Conservation (phyloP, 2,113 vertebrate species). For the Pterocles orientalis region DNA sequence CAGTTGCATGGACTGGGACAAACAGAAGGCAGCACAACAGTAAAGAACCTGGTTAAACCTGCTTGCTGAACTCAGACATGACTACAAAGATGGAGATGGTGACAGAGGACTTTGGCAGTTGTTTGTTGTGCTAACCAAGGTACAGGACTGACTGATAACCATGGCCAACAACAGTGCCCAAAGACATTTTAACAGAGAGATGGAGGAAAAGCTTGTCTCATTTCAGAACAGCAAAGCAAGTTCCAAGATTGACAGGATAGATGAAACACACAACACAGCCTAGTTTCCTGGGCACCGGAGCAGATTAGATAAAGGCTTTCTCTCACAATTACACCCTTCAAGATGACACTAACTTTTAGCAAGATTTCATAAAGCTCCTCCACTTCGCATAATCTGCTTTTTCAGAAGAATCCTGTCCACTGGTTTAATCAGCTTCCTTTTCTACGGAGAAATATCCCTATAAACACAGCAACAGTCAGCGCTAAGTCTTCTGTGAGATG, state of each 20-base stretch:
- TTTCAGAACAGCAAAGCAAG: neutral
- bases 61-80: rapidly evolving
- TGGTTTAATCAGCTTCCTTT: neutral
- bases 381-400: neutral
- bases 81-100: neutral
- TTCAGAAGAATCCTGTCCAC: neutral
- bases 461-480: neutral
- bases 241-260: neutral
- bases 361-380: neutral
- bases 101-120: neutral
- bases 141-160: neutral
- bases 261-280: neutral
- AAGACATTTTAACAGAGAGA: neutral
- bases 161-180: neutral
- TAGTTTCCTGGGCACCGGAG: neutral
- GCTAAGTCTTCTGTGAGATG: neutral
- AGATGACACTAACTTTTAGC: neutral
- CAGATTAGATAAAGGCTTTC: neutral
- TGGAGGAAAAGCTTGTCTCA: neutral
- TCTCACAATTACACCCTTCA: neutral
- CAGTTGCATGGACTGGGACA: neutral
- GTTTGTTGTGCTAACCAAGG: neutral
- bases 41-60: neutral
- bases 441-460: neutral
- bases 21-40: neutral